Conservation (phyloP, 2,888 invertebrate genomes). For the Carterocephalus palaemon region DNA sequence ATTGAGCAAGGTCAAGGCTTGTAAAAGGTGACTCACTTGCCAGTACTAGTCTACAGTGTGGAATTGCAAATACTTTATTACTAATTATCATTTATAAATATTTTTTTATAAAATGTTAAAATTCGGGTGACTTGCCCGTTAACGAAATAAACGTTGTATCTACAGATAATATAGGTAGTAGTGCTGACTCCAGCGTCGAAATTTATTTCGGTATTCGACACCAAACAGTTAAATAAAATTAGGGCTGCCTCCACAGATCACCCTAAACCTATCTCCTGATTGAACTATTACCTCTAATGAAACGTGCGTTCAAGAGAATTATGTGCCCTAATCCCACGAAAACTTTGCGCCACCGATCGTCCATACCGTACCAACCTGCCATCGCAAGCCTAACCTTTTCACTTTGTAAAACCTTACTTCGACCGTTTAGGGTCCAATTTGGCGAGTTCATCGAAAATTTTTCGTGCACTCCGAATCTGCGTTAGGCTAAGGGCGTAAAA, state of each 20-base stretch:
- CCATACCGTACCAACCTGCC: conserved; percentile 26
- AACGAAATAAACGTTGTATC: no score
- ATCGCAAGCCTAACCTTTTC: conserved; percentile 12
- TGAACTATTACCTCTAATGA: conserved; percentile 23
- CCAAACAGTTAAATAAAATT: no score
- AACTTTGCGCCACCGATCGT: conserved; percentile 31
- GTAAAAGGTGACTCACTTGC: no score
- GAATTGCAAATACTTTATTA: no score
- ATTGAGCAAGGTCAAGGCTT: no score
- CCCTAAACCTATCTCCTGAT: conserved; percentile 11
- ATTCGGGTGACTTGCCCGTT: no score
- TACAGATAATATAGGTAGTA: no score
- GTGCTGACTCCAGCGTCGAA: no score
- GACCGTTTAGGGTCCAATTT: conserved; percentile 12
- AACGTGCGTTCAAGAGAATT: conserved; percentile 24
- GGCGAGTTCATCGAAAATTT: conserved; percentile 5
- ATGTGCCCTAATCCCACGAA: conserved; percentile 22
- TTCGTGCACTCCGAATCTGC: neutral
- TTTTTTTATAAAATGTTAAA: no score
- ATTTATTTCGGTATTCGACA: no score
- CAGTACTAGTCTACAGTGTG: no score
- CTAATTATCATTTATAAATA: no score
- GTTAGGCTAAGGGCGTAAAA: conserved; percentile 11
- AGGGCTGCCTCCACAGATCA: neutral
- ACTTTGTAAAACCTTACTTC: conserved; percentile 11